A percentile compares a stretch with the other conserved stretches of the same genome.
Conservation (phyloP, 2,113 vertebrate species). For the Pygoscelis adeliae region DNA sequence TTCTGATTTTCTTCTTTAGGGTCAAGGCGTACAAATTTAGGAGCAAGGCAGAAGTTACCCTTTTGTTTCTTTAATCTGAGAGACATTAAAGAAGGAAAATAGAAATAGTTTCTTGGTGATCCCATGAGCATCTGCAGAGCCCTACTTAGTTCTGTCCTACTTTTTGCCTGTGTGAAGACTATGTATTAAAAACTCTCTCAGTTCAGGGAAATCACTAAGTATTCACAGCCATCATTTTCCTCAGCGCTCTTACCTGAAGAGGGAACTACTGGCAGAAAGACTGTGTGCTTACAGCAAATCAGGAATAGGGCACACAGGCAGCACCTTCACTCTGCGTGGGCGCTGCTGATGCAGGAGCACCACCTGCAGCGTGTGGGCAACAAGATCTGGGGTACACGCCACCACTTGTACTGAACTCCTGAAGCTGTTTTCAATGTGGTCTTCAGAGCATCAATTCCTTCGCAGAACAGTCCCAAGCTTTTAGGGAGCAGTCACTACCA, state of each 20-base stretch:
- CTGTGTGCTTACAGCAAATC: not conserved
- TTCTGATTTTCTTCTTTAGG: not conserved
- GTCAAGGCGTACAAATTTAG: not conserved
- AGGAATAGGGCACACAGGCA: not conserved
- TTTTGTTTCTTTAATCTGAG: not conserved
- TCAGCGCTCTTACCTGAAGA: not conserved
- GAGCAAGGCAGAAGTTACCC: not conserved
- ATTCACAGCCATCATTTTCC: not conserved
- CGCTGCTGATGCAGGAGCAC: not conserved
- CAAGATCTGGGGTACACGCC: not conserved
- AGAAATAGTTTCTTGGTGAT: not conserved
- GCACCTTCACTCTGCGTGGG: not conserved
- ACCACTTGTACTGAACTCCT: not conserved
- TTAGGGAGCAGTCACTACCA: not conserved
- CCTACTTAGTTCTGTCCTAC: not conserved
- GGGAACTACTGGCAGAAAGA: not conserved
- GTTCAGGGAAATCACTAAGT: not conserved
- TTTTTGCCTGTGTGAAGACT: not conserved
- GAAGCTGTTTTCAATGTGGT: not conserved
- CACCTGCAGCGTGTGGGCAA: not conserved
- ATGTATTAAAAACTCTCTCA: accelerated
- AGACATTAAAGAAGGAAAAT: not conserved
- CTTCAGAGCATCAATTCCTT: not conserved
- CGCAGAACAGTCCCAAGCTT: not conserved
- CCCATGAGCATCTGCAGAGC: not conserved